These are phyloP conservation scores for Fissipunctia ypsillon DNA, from an alignment of 2,888 invertebrate species.

Conservation along the genomic window DNA sequence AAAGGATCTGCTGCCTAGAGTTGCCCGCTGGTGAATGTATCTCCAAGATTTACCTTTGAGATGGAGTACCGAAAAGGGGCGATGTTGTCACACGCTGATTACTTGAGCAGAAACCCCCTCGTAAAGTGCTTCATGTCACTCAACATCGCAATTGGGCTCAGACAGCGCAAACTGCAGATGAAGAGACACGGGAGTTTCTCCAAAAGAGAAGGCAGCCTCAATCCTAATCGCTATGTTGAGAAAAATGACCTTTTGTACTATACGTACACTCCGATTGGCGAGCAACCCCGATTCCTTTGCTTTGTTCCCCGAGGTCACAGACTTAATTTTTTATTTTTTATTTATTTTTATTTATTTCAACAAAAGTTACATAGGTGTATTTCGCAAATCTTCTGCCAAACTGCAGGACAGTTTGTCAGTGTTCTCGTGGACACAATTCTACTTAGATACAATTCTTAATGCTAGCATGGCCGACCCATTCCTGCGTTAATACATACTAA, in stretches of 20 bases:
- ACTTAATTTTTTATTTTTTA: too few species aligned
- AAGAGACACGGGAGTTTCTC: not conserved
- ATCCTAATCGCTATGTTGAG: not conserved
- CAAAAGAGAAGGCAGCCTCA: not conserved
- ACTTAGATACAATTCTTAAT: too few species aligned
- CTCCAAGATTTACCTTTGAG: not conserved
- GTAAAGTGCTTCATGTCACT: not conserved
- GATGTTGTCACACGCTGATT: not conserved
- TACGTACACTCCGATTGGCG: not conserved
- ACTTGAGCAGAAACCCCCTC: not conserved
- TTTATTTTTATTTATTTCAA: too few species aligned
- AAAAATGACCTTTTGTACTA: not conserved
- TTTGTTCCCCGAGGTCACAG: not conserved
- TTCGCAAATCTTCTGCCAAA: too few species aligned
- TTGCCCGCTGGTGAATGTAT: not conserved
- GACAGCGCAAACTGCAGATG: not conserved
- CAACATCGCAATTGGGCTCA: not conserved
- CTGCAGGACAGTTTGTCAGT: too few species aligned
- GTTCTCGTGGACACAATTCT: too few species aligned
- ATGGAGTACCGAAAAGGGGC: not conserved
- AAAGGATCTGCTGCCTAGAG: not conserved
- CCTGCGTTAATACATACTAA: too few species aligned
- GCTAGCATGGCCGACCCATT: too few species aligned
- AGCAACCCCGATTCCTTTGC: not conserved
- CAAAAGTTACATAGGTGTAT: too few species aligned